Evolutionary conservation across 2,113 vertebrate genomes (phyloP), one percentile per base, ranked within the genome.

Genomic region (Pavo muticus): DNA sequence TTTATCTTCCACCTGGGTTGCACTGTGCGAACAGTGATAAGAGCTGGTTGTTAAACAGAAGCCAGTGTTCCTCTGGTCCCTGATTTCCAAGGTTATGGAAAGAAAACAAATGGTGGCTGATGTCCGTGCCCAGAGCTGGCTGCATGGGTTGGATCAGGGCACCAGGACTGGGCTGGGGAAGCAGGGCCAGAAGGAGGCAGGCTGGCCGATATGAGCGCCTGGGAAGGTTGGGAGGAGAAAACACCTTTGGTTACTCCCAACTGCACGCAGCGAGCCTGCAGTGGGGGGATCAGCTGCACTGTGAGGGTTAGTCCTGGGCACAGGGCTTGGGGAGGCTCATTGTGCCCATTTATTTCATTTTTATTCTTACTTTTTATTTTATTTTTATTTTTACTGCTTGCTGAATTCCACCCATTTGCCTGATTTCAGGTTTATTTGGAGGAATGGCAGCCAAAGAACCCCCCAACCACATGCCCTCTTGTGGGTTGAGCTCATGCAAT

Each of bases 231-330:
- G 52, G 39, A 68, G 69, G 12, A 45, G 29, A 21, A 67, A 68
- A 30, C 29, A 24, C 0, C 1, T 10, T 1, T 25, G 20, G 8
- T 4, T 57, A 42, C 42, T 65, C 4, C 45, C 13, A 18, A 30
- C 59, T 57, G 54, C 54, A 18, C 16, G 27, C 15, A 30, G 54
- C 54, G 16, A 30, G 30, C 30, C 54, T 19, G 54, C 54, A 57
- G 54, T 18, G 30, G 32, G 17, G 15, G 19, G 56, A 18, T n/a
- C 18, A 19, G 32, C 30, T n/a, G 56, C 17, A 18, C 56, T 32
- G 30, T 57, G 56, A 30, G 11, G 6, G 30, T 57, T 19, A 18
- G 56, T 57, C 56, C 56, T 57, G 18, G 30, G 56, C 56, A 32
- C 56, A 25, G 30, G 56, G 30, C 30, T 32, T 57, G 56, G 56